phyloP scores from a whole-genome alignment of 2,113 vertebrate species.

The Ceratotherium simum region DNA sequence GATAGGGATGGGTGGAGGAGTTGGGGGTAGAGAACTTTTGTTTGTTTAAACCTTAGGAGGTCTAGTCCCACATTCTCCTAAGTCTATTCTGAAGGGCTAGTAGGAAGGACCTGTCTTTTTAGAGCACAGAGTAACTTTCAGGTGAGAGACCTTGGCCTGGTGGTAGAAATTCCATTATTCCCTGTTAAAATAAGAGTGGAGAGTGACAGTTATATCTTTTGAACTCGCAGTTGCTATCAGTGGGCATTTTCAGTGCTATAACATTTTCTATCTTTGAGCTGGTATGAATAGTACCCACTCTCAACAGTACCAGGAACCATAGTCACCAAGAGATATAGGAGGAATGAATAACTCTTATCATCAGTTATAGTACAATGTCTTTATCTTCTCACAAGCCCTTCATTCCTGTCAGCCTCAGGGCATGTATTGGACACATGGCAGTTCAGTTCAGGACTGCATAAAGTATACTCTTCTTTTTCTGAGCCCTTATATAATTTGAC shows the following conservation, averaged over 20 bases:
- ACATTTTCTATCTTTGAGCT: neutral
- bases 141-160: neutral
- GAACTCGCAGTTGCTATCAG: neutral
- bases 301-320: neutral
- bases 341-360: neutral
- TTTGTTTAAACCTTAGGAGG: neutral
- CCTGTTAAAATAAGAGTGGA: neutral
- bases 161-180: neutral
- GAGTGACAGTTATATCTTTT: neutral
- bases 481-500: neutral
- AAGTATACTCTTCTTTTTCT: neutral
- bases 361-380: neutral
- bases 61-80: neutral
- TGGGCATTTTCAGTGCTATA: too few species aligned
- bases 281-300: neutral
- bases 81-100: neutral
- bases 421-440: neutral
- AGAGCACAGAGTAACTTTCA: neutral
- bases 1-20: neutral
- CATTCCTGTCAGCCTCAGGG: neutral
- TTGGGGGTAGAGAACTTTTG: neutral
- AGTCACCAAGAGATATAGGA: neutral
- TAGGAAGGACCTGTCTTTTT: neutral
- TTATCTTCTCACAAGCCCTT: slow-evolving; percentile 25
- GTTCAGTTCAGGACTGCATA: neutral